Conservation (phyloP, 2,888 invertebrate genomes). For the Melinaea menophilus region DNA sequence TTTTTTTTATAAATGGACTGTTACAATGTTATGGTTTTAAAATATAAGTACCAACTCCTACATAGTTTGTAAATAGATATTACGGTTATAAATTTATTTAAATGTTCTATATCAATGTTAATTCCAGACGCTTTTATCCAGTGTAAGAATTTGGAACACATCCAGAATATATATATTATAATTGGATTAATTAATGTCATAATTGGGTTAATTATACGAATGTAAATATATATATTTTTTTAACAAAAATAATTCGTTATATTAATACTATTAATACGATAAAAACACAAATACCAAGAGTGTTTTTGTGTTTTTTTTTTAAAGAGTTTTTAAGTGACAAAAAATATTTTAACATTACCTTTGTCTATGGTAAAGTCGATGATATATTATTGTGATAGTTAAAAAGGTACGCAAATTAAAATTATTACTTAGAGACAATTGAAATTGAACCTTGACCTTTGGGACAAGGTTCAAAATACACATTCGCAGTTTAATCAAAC, state of each 20-base stretch:
- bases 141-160: constrained; percentile 24
- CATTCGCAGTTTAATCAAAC: too few species aligned
- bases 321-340: neutral
- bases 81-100: constrained; percentile 7
- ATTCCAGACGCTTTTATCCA: constrained; percentile 18
- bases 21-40: neutral
- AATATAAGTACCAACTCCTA: too few species aligned
- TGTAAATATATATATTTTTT: neutral
- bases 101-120: constrained; percentile 17
- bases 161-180: constrained; percentile 18
- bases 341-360: too few species aligned
- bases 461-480: too few species aligned
- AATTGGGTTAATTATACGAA: neutral
- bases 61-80: neutral
- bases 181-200: constrained; percentile 3
- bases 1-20: neutral
- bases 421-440: too few species aligned
- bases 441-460: too few species aligned
- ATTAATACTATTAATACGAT: too few species aligned
- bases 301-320: neutral
- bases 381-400: too few species aligned
- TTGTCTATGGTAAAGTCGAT: too few species aligned
- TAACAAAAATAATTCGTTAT: too few species aligned
- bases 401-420: too few species aligned
- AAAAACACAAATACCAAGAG: neutral